Percentiles rank a stretch among this genome's conserved stretches.
Evolutionary conservation across 35 echinoderm and acorn worm species (phyloP).

Genomic region (Lytechinus variegatus): DNA sequence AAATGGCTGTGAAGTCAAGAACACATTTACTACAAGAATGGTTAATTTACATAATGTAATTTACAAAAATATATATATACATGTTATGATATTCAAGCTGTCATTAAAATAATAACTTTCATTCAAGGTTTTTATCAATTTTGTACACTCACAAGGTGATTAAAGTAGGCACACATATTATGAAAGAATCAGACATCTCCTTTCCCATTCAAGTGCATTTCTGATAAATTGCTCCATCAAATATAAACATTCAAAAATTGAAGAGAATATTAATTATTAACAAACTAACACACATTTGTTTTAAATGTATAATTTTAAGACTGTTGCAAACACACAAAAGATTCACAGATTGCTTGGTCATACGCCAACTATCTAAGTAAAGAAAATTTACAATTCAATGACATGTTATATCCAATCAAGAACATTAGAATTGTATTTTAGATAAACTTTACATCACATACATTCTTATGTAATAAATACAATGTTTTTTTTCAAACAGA

Average conservation of each 20-base stretch:
- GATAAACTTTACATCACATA: too few species aligned
- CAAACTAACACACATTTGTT: background rate
- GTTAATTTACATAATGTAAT: background rate
- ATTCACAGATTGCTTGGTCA: background rate
- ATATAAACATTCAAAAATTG: background rate
- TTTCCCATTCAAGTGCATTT: background rate
- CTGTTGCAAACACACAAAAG: background rate
- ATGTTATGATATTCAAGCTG: background rate
- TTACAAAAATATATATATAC: slow-evolving; percentile 8
- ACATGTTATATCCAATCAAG: background rate
- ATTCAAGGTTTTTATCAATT: background rate
- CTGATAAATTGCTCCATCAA: background rate
- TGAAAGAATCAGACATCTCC: background rate
- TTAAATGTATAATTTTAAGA: background rate
- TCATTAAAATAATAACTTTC: background rate
- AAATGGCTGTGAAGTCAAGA: background rate
- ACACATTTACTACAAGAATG: background rate
- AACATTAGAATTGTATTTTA: background rate
- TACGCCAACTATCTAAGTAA: background rate
- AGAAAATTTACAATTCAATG: background rate
- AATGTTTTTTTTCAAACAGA: background rate
- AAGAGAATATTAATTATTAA: background rate
- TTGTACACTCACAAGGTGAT: background rate
- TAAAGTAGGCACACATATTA: background rate
- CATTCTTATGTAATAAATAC: background rate